phyloP scores from a whole-genome alignment of 1,140 invertebrate genomes.

The Drosophila pallidifrons region DNA sequence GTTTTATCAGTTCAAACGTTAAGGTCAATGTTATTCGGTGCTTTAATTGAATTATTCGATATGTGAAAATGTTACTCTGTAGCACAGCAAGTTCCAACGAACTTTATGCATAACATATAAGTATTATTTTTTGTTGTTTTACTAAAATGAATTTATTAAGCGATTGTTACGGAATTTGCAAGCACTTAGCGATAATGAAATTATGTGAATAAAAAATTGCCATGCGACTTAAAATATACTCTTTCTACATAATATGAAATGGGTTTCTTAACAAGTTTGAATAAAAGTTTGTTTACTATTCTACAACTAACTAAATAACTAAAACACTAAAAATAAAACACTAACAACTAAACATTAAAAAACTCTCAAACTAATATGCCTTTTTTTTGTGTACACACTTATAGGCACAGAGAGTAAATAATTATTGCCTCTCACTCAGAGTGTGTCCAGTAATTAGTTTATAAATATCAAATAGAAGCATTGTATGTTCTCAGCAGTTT shows the following conservation, averaged over 20 bases:
- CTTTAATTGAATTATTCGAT: background rate
- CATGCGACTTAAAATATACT: background rate
- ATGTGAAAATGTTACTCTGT: background rate
- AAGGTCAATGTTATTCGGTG: background rate
- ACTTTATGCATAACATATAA: background rate
- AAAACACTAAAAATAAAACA: no score
- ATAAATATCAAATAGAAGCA: slow-evolving; percentile 3
- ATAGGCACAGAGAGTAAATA: background rate
- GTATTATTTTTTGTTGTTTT: background rate
- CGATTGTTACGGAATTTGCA: background rate
- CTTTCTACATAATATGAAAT: background rate
- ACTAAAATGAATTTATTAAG: background rate
- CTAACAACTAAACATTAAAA: no score
- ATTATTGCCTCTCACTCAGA: background rate
- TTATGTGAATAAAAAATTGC: background rate
- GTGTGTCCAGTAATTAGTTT: slow-evolving; percentile 2
- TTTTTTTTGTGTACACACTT: background rate
- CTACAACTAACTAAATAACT: no score
- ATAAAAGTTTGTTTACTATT: no score
- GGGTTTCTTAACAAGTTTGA: no score
- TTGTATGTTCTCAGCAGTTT: slow-evolving; percentile 4
- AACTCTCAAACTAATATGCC: background rate
- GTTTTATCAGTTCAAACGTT: background rate
- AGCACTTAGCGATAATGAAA: background rate
- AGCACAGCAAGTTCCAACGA: background rate